Evolutionary conservation across 2,797 vertebrate species (phyloP), one percentile per base, ranked within the genome.

Genomic region (Anableps anableps): DNA sequence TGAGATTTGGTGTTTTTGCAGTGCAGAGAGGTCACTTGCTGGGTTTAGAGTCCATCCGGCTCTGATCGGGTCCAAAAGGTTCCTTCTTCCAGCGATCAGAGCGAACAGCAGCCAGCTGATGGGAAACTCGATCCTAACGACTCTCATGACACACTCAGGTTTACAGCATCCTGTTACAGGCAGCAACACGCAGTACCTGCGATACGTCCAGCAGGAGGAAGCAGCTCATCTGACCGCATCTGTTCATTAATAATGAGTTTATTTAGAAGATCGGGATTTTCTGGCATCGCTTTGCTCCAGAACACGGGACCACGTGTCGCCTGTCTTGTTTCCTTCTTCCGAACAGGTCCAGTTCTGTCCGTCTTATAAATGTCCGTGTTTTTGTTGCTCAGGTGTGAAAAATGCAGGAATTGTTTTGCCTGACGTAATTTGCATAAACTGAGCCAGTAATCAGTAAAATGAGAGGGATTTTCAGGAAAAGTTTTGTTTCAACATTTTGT

Each of bases 91-190:
- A 34, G 41, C 29, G 7, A 68, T 36, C 71, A 62, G 55, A 76
- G 13, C 77, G 83, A 87, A 90, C 76, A 64, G 19, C 4, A 85
- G 71, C 74, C 21, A 0, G 36, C n/a, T 14, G 38, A 34, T 14
- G 72, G 34, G 89, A 89, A 91, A 91, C 85, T 53, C 9, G 31
- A 91, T 75, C 80, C 75, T 23, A 5, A 19, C 71, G 81, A 83
- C 80, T 90, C 89, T 86, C 5, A 53, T 92, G 86, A 89, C 80
- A 38, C 74, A 88, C 89, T 93, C 85, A 79, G 72, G 85, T 88
- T 93, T 78, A 74, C 2, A 79, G 77, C 34, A 50, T 83, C 81
- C 84, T 53, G 55, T 93, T 88, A 90, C 80, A 71, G 80, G 89
- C 85, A 93, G 93, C 81, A 79, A 90, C 68, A 74, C 51, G 26